Conservation (phyloP, 2,888 invertebrate genomes). For the Eupithecia dodoneata region DNA sequence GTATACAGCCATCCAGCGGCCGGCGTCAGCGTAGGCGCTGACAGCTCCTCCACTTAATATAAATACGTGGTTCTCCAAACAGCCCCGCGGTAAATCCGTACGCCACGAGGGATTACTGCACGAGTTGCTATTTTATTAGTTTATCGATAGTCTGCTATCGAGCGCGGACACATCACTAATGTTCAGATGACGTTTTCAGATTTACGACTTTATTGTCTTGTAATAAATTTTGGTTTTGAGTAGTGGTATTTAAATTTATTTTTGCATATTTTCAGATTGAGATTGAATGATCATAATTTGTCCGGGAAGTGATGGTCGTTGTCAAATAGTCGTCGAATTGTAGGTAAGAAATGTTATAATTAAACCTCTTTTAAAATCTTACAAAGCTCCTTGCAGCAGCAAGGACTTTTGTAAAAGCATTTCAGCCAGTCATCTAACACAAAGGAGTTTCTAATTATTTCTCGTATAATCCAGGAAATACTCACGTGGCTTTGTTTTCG, state of each 20-base stretch:
- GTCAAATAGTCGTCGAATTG: neutral
- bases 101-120: conserved; percentile 58
- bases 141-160: conserved; percentile 71
- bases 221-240: conserved; percentile 56
- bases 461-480: conserved; percentile 43
- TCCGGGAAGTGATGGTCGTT: conserved; percentile 21
- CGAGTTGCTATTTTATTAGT: conserved; percentile 69
- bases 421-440: neutral
- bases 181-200: conserved; percentile 51
- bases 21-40: conserved; percentile 77
- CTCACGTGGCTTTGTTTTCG: conserved; percentile 51
- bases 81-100: conserved; percentile 74
- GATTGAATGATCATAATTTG: conserved; percentile 46
- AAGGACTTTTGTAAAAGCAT: neutral
- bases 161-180: conserved; percentile 53
- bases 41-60: conserved; percentile 83
- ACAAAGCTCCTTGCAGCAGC: neutral
- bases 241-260: conserved; percentile 43
- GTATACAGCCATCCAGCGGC: conserved; percentile 77
- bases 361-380: neutral
- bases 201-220: conserved; percentile 41
- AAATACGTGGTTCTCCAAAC: conserved; percentile 79
- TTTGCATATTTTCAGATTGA: conserved; percentile 57
- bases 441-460: neutral
- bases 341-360: neutral